phyloP scores from a whole-genome alignment of 2,113 vertebrate species.

The Sclerurus mexicanus region DNA sequence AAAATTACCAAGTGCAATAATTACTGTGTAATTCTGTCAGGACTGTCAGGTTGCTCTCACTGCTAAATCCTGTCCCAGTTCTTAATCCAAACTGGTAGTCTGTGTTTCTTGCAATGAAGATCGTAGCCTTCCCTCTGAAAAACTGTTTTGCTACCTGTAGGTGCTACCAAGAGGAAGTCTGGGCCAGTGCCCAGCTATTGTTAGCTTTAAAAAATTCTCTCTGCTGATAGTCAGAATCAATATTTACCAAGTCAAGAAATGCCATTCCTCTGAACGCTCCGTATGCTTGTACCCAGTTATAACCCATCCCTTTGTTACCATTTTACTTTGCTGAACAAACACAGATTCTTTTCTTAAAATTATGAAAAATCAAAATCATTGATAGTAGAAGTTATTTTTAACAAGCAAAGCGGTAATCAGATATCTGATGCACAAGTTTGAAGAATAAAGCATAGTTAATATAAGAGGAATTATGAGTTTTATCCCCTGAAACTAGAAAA shows the following conservation, averaged over 20 bases:
- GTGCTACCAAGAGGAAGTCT: background rate
- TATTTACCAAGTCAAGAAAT: constrained; percentile 48
- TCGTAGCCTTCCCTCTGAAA: background rate
- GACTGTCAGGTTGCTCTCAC: background rate
- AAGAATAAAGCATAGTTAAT: background rate
- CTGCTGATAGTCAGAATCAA: constrained; percentile 20
- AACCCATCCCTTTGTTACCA: constrained; percentile 30
- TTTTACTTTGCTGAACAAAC: background rate
- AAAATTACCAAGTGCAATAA: background rate
- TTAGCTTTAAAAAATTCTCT: constrained; percentile 26
- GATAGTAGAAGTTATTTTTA: background rate
- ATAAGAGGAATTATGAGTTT: background rate
- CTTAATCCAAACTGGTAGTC: background rate
- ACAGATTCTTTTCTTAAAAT: background rate
- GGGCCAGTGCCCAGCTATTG: background rate
- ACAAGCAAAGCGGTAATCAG: background rate
- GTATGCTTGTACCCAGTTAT: background rate
- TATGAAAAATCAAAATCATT: background rate
- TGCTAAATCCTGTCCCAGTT: background rate
- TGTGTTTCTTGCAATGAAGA: background rate
- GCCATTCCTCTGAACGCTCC: background rate
- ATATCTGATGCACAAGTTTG: background rate
- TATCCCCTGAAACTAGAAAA: background rate
- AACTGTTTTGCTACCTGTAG: background rate
- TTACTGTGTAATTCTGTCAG: background rate